Evolutionary conservation across 2,888 invertebrate species (phyloP).

Genomic region (Ennomos erosarius): DNA sequence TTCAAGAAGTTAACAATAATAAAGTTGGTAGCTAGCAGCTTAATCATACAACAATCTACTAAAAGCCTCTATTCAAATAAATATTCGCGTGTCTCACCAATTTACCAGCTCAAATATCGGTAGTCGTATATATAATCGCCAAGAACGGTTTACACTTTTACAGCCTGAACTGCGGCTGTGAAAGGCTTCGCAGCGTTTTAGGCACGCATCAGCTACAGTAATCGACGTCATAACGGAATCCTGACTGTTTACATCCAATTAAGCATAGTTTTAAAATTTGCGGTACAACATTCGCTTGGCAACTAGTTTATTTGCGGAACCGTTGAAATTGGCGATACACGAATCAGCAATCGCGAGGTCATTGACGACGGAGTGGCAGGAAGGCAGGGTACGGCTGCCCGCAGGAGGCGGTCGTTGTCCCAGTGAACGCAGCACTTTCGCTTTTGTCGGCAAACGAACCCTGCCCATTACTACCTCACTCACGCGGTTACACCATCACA

Average conservation of each 20-base stretch:
- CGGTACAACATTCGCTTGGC: conserved; percentile 17
- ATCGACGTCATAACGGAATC: conserved; percentile 26
- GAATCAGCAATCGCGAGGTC: conserved; percentile 21
- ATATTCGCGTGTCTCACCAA: conserved; percentile 10
- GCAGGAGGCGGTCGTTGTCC: conserved; percentile 83
- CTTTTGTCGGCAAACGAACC: conserved; percentile 84
- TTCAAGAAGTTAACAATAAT: no score
- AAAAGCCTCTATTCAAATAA: not conserved
- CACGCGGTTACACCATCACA: conserved; percentile 80
- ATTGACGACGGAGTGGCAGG: conserved; percentile 47
- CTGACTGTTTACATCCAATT: conserved; percentile 29
- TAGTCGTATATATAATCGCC: conserved; percentile 12
- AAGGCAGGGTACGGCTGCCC: conserved; percentile 61
- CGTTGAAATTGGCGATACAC: conserved; percentile 27
- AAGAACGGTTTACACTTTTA: conserved; percentile 24
- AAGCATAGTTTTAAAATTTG: conserved; percentile 27
- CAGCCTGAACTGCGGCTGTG: conserved; percentile 19
- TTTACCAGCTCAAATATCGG: conserved; percentile 11
- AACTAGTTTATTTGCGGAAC: conserved; percentile 28
- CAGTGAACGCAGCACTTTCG: conserved; percentile 83
- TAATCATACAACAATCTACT: no score
- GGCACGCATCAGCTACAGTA: conserved; percentile 23
- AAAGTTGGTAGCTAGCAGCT: no score
- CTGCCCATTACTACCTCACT: conserved; percentile 78
- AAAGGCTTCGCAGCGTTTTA: conserved; percentile 21